Base-by-base conservation (phyloP, 2,888 invertebrate genomes). In the Falcaria lacertinaria region DNA sequence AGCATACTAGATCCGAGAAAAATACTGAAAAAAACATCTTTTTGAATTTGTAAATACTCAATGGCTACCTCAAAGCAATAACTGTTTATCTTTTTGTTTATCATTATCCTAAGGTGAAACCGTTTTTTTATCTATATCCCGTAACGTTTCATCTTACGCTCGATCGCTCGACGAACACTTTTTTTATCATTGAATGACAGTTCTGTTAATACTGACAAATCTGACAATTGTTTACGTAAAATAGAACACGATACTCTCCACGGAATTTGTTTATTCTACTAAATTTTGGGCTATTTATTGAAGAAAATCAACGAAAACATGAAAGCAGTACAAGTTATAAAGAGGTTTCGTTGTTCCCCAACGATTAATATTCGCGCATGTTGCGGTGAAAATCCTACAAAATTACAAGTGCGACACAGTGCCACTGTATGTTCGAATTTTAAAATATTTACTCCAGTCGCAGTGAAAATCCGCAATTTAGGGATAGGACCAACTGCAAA, bases 401-500 rank as follows among this genome's bases (percentile, higher is more conserved):
- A 67, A 49, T 45, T 77, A 46, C 78, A 75, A 65, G 71, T 81
- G 43, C 75, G 86, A 68, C 61, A 77, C 41, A 81, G 76, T 73
- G 74, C 74, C 34, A 69, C 74, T 57, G 52, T 72, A 50, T 66
- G 58, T 60, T 57, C 57, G 42, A 75, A 72, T 41, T 66, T 58
- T 32, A 72, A 64, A 53, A 56, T 60, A 47, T 69, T 70, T 50
- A 51, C 49, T 48, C 79, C 83, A 48, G 52, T 61, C 34, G 48
- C 56, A 33, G 41, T 69, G 17, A 74, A 71, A 52, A 64, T 72
- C 41, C 77, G 86, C 15, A 66, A 69, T 50, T 68, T 89, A 54
- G 89, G 89, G 5, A 57, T 89, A 28, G 89, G 89, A 6, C 84
- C 89, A 1, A 89, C 89, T 17, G 73, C 83, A 3, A 89, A 88